Conservation (phyloP, 2,888 invertebrate species). For the Macrostomum cliftonense region DNA sequence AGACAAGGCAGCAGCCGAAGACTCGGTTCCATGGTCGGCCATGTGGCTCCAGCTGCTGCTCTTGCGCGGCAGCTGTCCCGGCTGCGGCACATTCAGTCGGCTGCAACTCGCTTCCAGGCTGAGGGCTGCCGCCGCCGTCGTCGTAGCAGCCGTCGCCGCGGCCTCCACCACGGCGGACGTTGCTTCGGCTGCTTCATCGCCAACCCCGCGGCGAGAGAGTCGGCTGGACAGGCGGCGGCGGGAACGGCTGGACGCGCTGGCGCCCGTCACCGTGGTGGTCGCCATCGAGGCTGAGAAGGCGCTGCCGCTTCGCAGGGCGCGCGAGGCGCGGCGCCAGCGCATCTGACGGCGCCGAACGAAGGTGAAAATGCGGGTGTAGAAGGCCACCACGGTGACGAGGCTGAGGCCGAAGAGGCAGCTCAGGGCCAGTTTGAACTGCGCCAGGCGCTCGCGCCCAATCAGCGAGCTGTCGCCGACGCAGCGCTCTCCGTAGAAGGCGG, state of each 20-base stretch:
- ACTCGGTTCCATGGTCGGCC: no score
- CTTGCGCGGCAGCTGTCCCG: no score
- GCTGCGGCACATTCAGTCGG: no score
- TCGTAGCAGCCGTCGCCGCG: no score
- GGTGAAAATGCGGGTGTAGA: slow-evolving; percentile 18
- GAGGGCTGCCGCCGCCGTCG: no score
- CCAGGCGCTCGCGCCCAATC: slow-evolving; percentile 8
- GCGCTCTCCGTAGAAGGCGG: no score
- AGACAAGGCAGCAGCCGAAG: no score
- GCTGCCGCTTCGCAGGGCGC: neutral
- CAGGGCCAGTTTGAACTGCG: slow-evolving; percentile 16
- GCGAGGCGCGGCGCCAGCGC: slow-evolving; percentile 4
- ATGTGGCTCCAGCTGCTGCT: no score
- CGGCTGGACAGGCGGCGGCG: neutral
- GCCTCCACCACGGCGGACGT: slow-evolving; percentile 10
- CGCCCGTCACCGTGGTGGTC: neutral
- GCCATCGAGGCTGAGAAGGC: neutral
- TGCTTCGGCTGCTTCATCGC: neutral
- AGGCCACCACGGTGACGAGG: slow-evolving; percentile 15
- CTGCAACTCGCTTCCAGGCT: no score
- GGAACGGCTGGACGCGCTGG: neutral
- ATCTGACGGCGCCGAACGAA: slow-evolving; percentile 14
- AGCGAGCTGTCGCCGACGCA: no score
- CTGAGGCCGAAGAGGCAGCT: slow-evolving; percentile 15
- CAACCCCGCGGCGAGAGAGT: neutral